Base-by-base conservation (phyloP, 1,140 invertebrate genomes). In the Meloidogyne floridensis region DNA sequence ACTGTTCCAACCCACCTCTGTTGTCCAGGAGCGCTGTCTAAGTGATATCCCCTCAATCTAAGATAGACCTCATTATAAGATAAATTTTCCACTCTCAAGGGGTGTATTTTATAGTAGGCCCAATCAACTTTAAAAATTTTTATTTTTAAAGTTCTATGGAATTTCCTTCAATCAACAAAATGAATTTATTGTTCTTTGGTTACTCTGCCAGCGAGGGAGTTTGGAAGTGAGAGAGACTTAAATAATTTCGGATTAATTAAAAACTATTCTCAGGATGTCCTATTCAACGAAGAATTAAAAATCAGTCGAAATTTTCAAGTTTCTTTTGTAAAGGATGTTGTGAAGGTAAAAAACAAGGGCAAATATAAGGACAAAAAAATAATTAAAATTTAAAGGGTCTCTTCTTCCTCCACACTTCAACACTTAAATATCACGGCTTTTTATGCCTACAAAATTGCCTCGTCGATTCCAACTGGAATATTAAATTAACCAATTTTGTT, bases 81-180 rank as follows among this genome's bases (percentile, higher is more conserved):
- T 32, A 32, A 32, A 32, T 32, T 32, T 32, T 32, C 32, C 32
- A 32, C 1, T 2, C 32, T 0, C 32, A 32, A 1, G 32, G 32
- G 2, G 32, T 32, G 1, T 32, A 32, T 32, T 2, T 32, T 32
- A 32, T 32, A 32, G 32, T 2, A 32, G 32, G 32, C 2, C 32
- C 32, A 32, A 32, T 32, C 32, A 1, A 1, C 32, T 32, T 32
- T 32, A 11, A 15, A 15, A 65, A 4, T 7, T 65, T 11, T 59
- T 65, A n/a, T 65, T 5, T 65, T n/a, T 65, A n/a, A 2, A 65
- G 81, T 89, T 89, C 73, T 90, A 90, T 74, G 88, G 88, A 10
- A 89, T 89, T 76, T 85, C 85, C 20, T 89, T 89, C 83, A 90
- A 90, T 72, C 88, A 89, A 72, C 87, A 90, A 81, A 89, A 89